Conservation (phyloP, 2,113 vertebrate species). For the Nasalis larvatus region DNA sequence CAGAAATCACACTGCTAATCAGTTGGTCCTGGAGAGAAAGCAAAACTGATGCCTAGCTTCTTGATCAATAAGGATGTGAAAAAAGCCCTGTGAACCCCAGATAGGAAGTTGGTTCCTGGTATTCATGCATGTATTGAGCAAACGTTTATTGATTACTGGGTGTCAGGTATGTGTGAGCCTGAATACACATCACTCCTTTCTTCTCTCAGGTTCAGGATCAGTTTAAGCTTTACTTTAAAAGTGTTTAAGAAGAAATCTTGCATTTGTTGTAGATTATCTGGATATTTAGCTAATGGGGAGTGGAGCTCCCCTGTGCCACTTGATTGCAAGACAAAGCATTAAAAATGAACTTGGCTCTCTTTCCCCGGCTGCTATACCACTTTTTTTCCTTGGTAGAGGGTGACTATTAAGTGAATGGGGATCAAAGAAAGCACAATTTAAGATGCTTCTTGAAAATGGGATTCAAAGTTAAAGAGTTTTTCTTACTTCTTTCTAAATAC, state of each 20-base stretch:
- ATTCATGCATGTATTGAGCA: background rate
- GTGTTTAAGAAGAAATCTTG: background rate
- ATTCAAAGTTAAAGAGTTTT: background rate
- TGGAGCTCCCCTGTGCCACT: background rate
- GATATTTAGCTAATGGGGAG: background rate
- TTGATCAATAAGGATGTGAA: background rate
- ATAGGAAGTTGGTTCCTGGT: background rate
- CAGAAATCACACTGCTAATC: background rate
- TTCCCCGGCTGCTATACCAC: background rate
- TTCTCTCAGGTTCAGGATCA: background rate
- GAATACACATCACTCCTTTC: background rate
- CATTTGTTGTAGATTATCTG: background rate
- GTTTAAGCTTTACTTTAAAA: background rate
- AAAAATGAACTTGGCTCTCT: background rate
- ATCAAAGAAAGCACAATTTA: background rate
- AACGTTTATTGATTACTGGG: background rate
- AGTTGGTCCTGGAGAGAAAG: background rate
- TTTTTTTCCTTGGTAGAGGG: background rate
- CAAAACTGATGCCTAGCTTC: background rate
- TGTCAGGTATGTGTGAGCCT: background rate
- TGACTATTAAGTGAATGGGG: background rate
- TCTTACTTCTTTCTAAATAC: background rate
- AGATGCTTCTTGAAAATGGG: background rate
- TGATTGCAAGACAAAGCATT: background rate
- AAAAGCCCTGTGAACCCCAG: background rate